Base-by-base conservation (phyloP, 2,888 invertebrate genomes). In the Odontothrips loti region DNA sequence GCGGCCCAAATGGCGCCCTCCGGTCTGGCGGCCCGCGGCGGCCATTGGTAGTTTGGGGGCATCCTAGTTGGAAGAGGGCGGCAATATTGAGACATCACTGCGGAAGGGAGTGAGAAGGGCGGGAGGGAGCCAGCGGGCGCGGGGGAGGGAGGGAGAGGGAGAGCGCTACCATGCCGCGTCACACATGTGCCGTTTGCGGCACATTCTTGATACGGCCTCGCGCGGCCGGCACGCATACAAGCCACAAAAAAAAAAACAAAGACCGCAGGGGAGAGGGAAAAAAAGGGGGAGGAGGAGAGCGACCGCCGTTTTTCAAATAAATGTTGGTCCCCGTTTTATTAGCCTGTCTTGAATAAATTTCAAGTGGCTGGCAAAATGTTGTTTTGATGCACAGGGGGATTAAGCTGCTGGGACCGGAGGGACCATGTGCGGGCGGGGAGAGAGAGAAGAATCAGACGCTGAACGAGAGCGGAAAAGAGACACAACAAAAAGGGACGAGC, bases 291-390 rank as follows among this genome's bases (percentile, higher is more conserved):
- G 34, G 34, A 6, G 34, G 34, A 6, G 34, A 6, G 58, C 15
- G 58, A 17, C 23, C 68, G 68, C 27, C 68, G 68, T 75, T 75
- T 75, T 75, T 75, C 68, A 75, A 75, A 75, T 75, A 75, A 75
- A 75, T 75, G 68, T 75, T 75, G 68, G 68, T 75, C 23, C 68
- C 68, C 68, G 68, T 75, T 75, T 75, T 75, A 75, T 75, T 75
- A 75, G 68, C 23, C 68, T 75, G 68, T 75, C 68, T 75, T 75
- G 68, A 75, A 75, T 75, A 75, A 75, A 75, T 75, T 75, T 75
- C 68, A 75, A 75, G 68, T 75, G 68, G 68, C 68, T n/a, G 68
- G 68, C 68, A 75, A 75, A 75, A 75, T 75, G 68, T 75, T 75
- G 68, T 75, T 75, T 75, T 75, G 68, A 75, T 75, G 68, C 68